phyloP scores from a whole-genome alignment of 2,113 vertebrate species.

The Gallinago media region DNA sequence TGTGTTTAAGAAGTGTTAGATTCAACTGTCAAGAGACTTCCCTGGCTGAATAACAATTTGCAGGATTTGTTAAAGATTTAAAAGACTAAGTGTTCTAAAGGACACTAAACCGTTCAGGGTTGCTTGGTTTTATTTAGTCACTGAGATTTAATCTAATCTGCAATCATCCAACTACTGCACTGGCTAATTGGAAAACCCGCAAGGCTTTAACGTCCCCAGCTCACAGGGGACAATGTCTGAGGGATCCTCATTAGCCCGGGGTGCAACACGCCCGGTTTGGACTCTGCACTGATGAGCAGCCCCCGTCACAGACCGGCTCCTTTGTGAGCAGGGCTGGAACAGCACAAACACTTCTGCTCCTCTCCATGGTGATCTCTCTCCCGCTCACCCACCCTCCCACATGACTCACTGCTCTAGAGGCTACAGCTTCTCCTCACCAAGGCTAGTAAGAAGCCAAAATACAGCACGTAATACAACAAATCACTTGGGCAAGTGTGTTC shows the following conservation, averaged over 20 bases:
- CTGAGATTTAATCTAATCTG: background rate
- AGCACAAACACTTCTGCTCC: background rate
- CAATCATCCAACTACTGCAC: background rate
- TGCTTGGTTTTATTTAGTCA: constrained; percentile 2
- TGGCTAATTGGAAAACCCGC: background rate
- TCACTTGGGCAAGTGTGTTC: background rate
- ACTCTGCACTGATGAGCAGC: accelerated
- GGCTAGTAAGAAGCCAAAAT: background rate
- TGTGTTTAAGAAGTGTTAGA: constrained; percentile 16
- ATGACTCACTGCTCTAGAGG: constrained; percentile 29
- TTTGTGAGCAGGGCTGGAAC: background rate
- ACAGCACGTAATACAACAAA: background rate
- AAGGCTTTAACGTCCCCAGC: background rate
- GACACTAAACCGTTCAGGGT: background rate
- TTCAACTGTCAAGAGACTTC: constrained; percentile 19
- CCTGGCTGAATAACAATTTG: background rate
- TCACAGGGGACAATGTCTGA: accelerated
- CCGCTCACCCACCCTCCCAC: constrained; percentile 8
- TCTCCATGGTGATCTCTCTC: constrained; percentile 45
- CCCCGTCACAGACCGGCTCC: background rate
- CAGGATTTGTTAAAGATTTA: background rate
- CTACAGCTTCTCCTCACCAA: background rate
- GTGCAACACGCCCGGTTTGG: accelerated
- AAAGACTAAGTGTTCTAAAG: background rate
- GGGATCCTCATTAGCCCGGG: background rate